Percentiles rank a stretch among this genome's conserved stretches.
Evolutionary conservation across 2,888 invertebrate genomes (phyloP).

Genomic region (Pterobdella sp.): DNA sequence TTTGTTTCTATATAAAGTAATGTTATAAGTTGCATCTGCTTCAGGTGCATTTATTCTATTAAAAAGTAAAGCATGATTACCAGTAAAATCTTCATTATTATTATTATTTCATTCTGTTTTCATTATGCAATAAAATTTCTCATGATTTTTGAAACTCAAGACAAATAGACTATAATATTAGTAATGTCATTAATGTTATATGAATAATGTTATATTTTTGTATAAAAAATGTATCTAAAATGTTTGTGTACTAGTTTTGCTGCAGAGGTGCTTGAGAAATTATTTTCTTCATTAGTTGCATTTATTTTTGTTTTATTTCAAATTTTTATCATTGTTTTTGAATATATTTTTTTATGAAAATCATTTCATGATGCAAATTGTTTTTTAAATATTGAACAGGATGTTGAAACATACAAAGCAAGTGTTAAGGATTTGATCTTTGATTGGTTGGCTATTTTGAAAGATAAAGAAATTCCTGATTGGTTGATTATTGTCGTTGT

Average conservation of each 20-base stretch:
- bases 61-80: no score
- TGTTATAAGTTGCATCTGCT: no score
- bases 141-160: no score
- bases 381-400: conserved; percentile 60
- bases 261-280: neutral
- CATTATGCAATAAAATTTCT: no score
- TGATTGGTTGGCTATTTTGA: conserved; percentile 72
- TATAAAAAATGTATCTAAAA: no score
- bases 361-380: no score
- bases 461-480: conserved; percentile 68
- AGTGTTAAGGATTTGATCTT: conserved; percentile 80
- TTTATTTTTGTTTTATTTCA: neutral
- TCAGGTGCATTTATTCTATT: neutral
- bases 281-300: neutral
- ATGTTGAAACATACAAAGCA: conserved; percentile 81
- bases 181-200: no score
- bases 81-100: neutral
- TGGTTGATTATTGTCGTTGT: conserved; percentile 90
- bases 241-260: neutral
- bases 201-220: no score
- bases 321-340: neutral
- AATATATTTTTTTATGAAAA: neutral
- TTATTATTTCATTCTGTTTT: no score
- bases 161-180: no score
- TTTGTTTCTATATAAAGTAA: no score